Conservation (phyloP, 2,113 vertebrate genomes). For the Melanocharis versteri region DNA sequence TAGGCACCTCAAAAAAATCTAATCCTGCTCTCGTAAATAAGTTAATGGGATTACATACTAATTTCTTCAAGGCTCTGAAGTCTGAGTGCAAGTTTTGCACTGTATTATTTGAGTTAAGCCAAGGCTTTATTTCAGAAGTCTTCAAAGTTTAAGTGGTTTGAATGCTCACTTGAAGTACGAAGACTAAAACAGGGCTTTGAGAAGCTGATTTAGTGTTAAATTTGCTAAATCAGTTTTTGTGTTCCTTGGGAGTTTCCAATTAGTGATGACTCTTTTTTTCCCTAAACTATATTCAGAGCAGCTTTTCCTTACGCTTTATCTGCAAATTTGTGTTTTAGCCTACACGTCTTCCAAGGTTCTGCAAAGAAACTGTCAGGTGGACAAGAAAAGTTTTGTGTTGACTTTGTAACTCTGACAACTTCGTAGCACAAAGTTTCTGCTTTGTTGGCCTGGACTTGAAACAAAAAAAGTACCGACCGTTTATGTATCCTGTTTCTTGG, state of each 20-base stretch:
- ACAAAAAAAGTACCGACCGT: background rate
- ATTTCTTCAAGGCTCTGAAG: background rate
- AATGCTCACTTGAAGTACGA: background rate
- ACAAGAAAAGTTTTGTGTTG: background rate
- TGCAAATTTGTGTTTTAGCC: background rate
- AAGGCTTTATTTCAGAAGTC: background rate
- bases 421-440: background rate
- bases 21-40: background rate
- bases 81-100: background rate
- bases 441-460: background rate
- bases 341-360: background rate
- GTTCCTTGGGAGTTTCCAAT: background rate
- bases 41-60: fast-evolving
- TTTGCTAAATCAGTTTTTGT: background rate
- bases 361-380: background rate
- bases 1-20: background rate
- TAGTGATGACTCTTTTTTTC: background rate
- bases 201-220: background rate
- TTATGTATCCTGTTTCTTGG: background rate
- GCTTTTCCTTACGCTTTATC: background rate
- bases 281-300: background rate
- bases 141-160: background rate
- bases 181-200: background rate
- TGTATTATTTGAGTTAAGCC: background rate
- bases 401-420: background rate